Conservation (phyloP, 2,888 invertebrate species). For the Rotaria socialis region DNA sequence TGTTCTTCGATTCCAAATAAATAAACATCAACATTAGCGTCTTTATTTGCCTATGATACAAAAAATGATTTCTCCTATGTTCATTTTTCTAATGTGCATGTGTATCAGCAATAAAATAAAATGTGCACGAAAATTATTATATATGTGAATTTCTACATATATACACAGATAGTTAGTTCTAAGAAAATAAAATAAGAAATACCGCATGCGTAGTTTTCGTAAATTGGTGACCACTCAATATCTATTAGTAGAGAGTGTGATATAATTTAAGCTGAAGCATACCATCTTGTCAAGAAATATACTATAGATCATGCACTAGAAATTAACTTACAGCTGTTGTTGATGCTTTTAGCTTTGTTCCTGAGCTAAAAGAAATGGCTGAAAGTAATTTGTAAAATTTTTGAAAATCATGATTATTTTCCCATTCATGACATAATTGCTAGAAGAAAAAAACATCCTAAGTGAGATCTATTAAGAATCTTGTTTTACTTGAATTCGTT, state of each 20-base stretch:
- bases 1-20: slow-evolving; percentile 3
- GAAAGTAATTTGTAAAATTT: slow-evolving; percentile 21
- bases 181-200: neutral
- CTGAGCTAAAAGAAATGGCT: slow-evolving; percentile 24
- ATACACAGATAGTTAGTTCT: no score
- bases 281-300: neutral
- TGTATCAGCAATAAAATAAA: neutral
- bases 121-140: neutral
- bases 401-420: neutral
- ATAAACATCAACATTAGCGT: neutral
- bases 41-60: neutral
- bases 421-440: neutral
- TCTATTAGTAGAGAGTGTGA: neutral
- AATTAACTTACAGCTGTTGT: neutral
- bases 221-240: neutral
- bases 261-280: neutral
- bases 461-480: neutral
- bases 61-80: neutral
- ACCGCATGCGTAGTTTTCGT: neutral
- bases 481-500: slow-evolving; percentile 54
- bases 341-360: neutral
- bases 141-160: neutral
- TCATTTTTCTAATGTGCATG: neutral
- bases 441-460: neutral
- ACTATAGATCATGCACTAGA: neutral